A percentile compares a stretch with the other conserved stretches of the same genome.
These are phyloP conservation scores for Halcyon smyrnensis DNA, from an alignment of 2,797 vertebrate genomes.

Conservation along the genomic window DNA sequence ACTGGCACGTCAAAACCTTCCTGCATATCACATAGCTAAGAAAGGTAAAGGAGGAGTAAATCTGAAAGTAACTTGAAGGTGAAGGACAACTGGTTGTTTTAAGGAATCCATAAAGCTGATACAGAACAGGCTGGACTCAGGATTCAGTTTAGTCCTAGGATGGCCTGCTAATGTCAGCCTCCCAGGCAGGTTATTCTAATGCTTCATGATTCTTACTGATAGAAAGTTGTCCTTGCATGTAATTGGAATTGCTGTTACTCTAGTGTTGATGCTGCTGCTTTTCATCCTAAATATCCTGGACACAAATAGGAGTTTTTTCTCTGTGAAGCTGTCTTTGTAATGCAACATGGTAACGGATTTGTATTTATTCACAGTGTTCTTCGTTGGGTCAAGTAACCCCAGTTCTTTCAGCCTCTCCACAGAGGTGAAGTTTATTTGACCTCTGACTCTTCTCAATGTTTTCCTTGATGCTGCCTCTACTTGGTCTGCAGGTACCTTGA, in stretches of 20 bases:
- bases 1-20: neutral
- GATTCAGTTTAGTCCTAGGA: neutral
- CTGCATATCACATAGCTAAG: neutral
- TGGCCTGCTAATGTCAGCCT: neutral
- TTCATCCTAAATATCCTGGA: neutral
- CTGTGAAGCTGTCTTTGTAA: neutral
- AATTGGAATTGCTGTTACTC: neutral
- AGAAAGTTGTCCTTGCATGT: neutral
- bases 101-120: neutral
- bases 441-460: neutral
- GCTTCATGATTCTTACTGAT: neutral
- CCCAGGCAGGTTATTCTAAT: neutral
- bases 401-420: neutral
- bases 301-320: neutral
- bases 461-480: neutral
- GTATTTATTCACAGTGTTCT: neutral
- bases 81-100: neutral
- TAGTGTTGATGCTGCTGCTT: neutral
- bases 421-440: neutral
- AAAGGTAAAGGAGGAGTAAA: neutral
- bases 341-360: neutral
- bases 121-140: neutral
- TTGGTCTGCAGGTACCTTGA: neutral
- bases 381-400: neutral
- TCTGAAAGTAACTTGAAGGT: neutral